phyloP scores from a whole-genome alignment of 2,797 vertebrate species.

The Karalla daura region DNA sequence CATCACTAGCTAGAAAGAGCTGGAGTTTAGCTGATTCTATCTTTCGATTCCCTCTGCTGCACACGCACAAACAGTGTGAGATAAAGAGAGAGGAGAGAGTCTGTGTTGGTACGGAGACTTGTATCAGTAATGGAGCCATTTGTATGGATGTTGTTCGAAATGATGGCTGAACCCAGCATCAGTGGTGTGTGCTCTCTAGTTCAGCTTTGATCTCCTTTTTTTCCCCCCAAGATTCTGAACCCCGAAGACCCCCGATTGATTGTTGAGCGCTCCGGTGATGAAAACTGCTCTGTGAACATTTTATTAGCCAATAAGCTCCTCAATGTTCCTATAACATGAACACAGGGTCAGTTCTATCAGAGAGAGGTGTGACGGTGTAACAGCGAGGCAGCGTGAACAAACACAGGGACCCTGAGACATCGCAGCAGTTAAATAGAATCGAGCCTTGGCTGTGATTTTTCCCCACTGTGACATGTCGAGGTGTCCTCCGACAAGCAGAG shows the following conservation, averaged over 20 bases:
- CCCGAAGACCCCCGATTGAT: no score
- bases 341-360: not conserved
- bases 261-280: no score
- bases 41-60: not conserved
- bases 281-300: not conserved
- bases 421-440: not conserved
- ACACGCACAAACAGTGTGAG: no score
- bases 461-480: not conserved
- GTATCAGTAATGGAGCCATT: no score
- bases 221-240: no score
- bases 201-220: no score
- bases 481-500: not conserved
- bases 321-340: not conserved
- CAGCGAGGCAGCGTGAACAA: not conserved
- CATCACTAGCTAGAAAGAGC: no score
- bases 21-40: not conserved
- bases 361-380: not conserved
- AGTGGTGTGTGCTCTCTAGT: no score
- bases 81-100: no score
- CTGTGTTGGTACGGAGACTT: no score
- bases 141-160: no score
- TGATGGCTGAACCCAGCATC: no score
- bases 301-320: not conserved
- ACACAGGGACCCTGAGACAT: not conserved
- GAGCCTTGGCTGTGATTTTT: not conserved